Evolutionary conservation across 2,888 invertebrate genomes (phyloP), one percentile per base, ranked within the genome.

Genomic region (Hypselothyrea guttata): DNA sequence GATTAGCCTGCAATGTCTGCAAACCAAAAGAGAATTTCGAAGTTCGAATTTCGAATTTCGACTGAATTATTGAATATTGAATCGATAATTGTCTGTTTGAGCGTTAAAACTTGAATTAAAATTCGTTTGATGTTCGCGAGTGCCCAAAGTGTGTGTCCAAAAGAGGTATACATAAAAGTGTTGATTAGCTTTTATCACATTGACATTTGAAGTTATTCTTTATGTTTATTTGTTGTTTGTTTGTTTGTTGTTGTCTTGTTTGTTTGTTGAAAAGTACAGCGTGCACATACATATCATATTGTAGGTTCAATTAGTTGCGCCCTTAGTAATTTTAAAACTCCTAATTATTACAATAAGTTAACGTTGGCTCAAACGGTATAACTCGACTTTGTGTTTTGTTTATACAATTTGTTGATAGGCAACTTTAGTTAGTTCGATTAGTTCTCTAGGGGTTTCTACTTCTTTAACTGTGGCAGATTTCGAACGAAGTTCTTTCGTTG

Each of bases 221-320:
- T 41, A 28, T 35, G 28, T 68, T 33, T 35, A 18, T 61, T 63
- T 47, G 51, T 51, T 52, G n/a, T 51, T 33, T 66, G 27, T 46
- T 63, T 71, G 42, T 34, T 42, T 51, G 54, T 40, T 1, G n/a
- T 31, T 7, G 46, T 53, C 31, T 54, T 44, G 46, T 72, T 72
- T 81, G 61, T 60, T 70, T 73, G 71, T 70, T 66, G 75, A 78
- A 78, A 79, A 78, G 84, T 78, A 84, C 78, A 84, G 77, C 81
- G 84, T 78, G 78, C 78, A 78, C 71, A 22, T 22, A 22, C n/a
- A 66, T 79, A 73, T 73, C 74, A 55, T 84, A 70, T 57, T 66
- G 60, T 71, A 66, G 51, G 56, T 60, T 33, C n/a, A 33, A n/a
- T n/a, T 69, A 54, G 72, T 65, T 61, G 38, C 38, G 54, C 54